Evolutionary conservation across 1,140 invertebrate genomes (phyloP).

Genomic region (Zeugodacus cucurbitae): DNA sequence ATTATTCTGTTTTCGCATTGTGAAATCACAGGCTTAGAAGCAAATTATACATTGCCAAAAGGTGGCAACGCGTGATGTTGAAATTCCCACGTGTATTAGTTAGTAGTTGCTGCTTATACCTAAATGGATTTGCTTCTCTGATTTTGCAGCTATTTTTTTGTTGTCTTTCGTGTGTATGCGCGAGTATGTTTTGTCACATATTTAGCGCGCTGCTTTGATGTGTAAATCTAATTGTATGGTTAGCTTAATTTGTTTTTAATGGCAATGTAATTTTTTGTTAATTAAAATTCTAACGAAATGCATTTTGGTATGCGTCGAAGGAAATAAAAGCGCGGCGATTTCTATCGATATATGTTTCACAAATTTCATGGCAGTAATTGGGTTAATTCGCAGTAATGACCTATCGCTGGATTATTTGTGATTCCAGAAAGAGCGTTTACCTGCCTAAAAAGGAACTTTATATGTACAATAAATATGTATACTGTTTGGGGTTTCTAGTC

Average conservation of each 20-base stretch:
- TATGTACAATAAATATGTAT: too few relatives aligned
- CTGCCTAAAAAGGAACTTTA: too few relatives aligned
- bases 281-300: neutral
- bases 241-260: conserved; percentile 29
- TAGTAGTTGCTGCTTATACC: neutral
- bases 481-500: too few relatives aligned
- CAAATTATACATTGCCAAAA: neutral
- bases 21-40: neutral
- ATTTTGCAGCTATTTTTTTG: neutral
- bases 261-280: neutral
- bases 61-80: neutral
- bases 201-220: neutral
- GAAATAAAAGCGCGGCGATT: neutral
- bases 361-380: too few relatives aligned
- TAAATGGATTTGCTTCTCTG: too few relatives aligned
- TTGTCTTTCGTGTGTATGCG: too few relatives aligned
- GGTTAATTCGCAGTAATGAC: too few relatives aligned
- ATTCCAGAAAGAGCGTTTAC: too few relatives aligned
- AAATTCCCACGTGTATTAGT: neutral
- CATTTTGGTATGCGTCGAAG: neutral
- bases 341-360: too few relatives aligned
- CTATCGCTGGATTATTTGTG: too few relatives aligned
- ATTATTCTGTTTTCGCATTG: neutral
- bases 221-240: neutral
- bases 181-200: neutral